Base-by-base conservation (phyloP, 2,113 vertebrate genomes). In the Tringa solitaria region DNA sequence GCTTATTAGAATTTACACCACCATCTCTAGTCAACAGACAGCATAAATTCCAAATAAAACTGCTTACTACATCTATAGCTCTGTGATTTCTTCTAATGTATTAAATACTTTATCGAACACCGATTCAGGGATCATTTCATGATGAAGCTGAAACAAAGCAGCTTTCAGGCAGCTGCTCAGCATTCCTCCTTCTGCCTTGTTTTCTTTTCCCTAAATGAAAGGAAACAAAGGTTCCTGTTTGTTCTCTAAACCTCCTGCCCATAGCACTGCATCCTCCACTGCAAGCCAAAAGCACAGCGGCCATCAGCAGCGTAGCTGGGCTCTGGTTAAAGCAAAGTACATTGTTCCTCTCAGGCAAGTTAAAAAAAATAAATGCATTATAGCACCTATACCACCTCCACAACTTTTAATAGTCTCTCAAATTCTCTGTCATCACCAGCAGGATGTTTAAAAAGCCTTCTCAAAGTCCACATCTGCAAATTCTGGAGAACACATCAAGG, bases 221-320 rank as follows among this genome's bases (percentile, higher is more conserved):
- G 94, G 86, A 98, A 97, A 87, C 81, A 90, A 96, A 91, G 77
- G 87, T 97, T 98, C 93, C 93, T 97, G 93, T 97, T 97, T 97
- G 96, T 92, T 96, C 76, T 95, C 45, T 90, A 91, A 94, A 77
- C 48, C 91, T 94, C 68, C 86, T 96, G 90, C 69, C 72, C 54
- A 46, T 11, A 68, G 63, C 95, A 96, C 70, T 95, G 93, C 61
- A 95, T 91, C 78, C 65, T 96, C 80, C 88, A 77, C 33, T 84
- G 83, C 72, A 81, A 96, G 63, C 10, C 28, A 92, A 88, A 61
- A 68, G 57, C 37, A 77, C 60, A 68, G 37, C 0, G 0, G 35
- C 53, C 64, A 53, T 45, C 32, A 72, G 59, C 11, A 51, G 32
- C 8, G 30, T 28, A 87, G 32, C 17, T 68, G 23, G 45, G 30